These are phyloP conservation scores for Edolisoma coerulescens DNA, from an alignment of 2,113 vertebrate genomes.

Conservation along the genomic window DNA sequence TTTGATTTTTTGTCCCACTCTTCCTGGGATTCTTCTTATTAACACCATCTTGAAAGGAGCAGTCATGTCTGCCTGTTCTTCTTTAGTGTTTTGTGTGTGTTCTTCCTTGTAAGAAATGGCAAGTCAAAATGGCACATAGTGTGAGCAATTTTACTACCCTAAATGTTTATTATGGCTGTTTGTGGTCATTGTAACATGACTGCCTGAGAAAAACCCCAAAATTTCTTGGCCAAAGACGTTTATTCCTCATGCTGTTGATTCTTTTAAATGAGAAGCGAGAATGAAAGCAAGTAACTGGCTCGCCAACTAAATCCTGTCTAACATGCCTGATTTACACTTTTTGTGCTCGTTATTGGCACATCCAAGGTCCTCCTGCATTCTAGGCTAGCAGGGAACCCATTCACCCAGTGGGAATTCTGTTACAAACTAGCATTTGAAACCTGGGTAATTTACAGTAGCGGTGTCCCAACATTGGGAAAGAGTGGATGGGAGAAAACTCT, in stretches of 20 bases:
- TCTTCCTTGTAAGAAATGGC: not conserved
- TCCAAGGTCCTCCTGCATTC: not conserved
- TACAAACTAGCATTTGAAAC: not conserved
- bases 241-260: not conserved
- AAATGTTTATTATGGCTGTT: not conserved
- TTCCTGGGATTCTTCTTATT: not conserved
- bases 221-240: not conserved
- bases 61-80: not conserved
- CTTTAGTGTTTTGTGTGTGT: not conserved
- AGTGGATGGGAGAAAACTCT: not conserved
- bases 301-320: not conserved
- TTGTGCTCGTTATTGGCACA: fast-evolving
- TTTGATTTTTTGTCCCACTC: not conserved
- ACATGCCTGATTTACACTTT: not conserved
- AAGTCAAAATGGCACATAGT: not conserved
- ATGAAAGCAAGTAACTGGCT: not conserved
- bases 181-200: not conserved
- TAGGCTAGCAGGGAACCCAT: not conserved
- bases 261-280: not conserved
- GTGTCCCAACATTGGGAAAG: not conserved
- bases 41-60: not conserved
- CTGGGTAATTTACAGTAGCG: not conserved
- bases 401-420: not conserved
- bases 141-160: not conserved
- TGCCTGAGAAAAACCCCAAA: not conserved